phyloP scores from a whole-genome alignment of 1,140 invertebrate species.

The Formica selysi region DNA sequence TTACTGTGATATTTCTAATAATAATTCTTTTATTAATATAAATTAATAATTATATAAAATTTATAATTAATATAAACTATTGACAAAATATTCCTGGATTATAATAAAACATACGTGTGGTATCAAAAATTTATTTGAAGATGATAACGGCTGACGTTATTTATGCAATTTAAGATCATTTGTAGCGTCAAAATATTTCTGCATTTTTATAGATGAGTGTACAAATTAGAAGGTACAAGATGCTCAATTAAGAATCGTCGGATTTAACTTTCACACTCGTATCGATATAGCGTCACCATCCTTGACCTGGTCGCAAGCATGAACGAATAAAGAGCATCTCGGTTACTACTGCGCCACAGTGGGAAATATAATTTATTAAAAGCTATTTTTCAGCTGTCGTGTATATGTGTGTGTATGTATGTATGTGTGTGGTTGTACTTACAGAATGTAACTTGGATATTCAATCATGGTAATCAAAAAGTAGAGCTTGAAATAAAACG shows the following conservation, averaged over 20 bases:
- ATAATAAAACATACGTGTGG: conserved; percentile 2
- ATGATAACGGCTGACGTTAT: neutral
- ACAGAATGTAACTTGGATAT: neutral
- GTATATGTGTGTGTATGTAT: too few relatives aligned
- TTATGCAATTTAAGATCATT: conserved; percentile 27
- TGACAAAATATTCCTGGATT: neutral
- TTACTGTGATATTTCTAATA: conserved; percentile 6
- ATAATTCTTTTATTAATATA: too few relatives aligned
- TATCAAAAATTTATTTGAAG: neutral
- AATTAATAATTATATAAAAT: too few relatives aligned
- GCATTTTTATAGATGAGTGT: neutral
- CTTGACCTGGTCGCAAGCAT: conserved; percentile 28
- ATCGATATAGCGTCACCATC: conserved; percentile 19
- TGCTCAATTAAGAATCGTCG: conserved; percentile 41
- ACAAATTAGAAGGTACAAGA: neutral
- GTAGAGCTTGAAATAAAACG: neutral
- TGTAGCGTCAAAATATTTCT: conserved; percentile 22
- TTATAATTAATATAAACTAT: neutral
- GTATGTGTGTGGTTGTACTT: neutral
- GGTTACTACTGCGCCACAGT: neutral
- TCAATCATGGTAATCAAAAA: neutral
- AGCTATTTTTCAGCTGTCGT: neutral
- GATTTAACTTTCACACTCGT: conserved; percentile 25
- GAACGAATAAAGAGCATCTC: conserved; percentile 15
- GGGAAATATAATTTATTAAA: conserved; percentile 36